Evolutionary conservation across 2,888 invertebrate genomes (phyloP).

Genomic region (Rhyacophila evoluta): DNA sequence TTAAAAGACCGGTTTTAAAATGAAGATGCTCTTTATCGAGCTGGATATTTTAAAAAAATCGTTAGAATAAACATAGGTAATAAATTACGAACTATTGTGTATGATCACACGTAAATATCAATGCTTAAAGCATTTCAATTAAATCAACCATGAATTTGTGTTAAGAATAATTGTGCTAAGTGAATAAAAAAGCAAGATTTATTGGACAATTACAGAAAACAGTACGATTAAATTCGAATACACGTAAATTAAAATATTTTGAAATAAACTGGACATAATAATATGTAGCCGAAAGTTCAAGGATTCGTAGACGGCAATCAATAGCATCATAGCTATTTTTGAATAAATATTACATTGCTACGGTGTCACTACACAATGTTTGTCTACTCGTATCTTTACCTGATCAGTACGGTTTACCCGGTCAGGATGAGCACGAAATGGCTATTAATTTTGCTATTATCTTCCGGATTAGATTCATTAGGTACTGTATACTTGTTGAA

Average conservation of each 20-base stretch:
- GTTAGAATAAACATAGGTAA: neutral
- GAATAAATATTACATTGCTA: slow-evolving; percentile 2
- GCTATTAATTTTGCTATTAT: neutral
- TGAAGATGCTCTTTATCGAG: neutral
- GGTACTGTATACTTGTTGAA: neutral
- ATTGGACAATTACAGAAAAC: neutral
- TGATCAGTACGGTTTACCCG: neutral
- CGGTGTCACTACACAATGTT: neutral
- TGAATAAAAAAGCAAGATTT: slow-evolving; percentile 8
- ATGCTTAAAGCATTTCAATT: neutral
- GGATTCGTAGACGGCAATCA: neutral
- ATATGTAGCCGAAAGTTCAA: neutral
- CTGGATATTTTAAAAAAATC: neutral
- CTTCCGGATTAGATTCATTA: neutral
- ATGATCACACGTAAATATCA: neutral
- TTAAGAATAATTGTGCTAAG: neutral
- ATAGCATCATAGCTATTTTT: slow-evolving; percentile 4
- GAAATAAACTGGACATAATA: slow-evolving; percentile 16
- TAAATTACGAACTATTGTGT: neutral
- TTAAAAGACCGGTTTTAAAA: slow-evolving; percentile 16
- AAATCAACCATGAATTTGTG: slow-evolving; percentile 3
- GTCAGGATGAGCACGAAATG: neutral
- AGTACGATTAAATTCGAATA: slow-evolving; percentile 17
- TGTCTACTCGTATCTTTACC: neutral
- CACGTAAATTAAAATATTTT: slow-evolving; percentile 21